Conservation (phyloP, 1,140 invertebrate species). For the Aporrectodea caliginosa region DNA sequence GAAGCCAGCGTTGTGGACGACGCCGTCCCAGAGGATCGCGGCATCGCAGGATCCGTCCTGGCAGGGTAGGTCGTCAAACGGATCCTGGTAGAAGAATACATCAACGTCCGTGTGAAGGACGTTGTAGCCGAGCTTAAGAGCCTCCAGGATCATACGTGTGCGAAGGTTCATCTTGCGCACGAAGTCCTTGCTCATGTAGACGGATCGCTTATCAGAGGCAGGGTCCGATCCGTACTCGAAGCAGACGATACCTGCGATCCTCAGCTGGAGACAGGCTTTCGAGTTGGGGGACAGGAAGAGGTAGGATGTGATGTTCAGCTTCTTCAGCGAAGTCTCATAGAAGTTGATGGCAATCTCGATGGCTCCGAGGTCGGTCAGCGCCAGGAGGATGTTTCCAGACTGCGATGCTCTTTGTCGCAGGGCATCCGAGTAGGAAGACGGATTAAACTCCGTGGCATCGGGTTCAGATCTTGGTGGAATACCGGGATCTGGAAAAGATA, state of each 20-base stretch:
- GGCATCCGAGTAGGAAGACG: no score
- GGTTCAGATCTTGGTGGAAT: no score
- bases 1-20: constrained; percentile 24
- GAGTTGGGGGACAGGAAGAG: constrained; percentile 1
- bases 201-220: background rate
- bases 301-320: constrained; percentile 5
- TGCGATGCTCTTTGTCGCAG: no score
- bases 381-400: no score
- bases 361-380: constrained; percentile 17
- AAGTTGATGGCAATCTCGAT: constrained; percentile 30
- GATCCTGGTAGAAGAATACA: constrained; percentile 17
- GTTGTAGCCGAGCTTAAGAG: constrained; percentile 7
- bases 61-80: background rate
- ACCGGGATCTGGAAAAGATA: no score
- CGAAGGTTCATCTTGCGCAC: constrained; percentile 27
- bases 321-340: constrained; percentile 1
- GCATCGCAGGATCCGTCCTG: background rate
- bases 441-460: no score
- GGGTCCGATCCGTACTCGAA: background rate
- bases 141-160: constrained; percentile 24
- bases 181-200: constrained; percentile 15
- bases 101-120: constrained; percentile 30
- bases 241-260: background rate
- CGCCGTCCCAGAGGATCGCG: constrained; percentile 12
- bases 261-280: constrained; percentile 7